Evolutionary conservation across 2,888 invertebrate species (phyloP).

Genomic region (Alcis repandata): DNA sequence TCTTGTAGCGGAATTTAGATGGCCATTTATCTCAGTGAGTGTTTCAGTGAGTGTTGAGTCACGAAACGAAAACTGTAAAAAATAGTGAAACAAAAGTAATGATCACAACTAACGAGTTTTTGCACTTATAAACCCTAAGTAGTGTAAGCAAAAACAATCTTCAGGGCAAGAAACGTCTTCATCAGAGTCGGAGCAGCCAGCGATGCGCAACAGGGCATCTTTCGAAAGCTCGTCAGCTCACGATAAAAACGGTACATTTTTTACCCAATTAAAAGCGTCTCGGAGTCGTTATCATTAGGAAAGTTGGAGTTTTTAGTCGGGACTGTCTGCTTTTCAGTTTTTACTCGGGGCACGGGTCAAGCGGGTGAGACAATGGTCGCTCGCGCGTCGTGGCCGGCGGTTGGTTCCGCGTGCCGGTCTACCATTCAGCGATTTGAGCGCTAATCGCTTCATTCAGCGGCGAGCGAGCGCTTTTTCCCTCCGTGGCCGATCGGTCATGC

Average conservation of each 20-base stretch:
- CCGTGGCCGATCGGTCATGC: conserved; percentile 81
- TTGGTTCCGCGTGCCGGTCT: conserved; percentile 82
- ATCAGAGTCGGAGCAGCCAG: conserved; percentile 56
- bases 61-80: not conserved
- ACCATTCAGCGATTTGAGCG: conserved; percentile 84
- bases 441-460: conserved; percentile 85
- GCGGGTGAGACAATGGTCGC: conserved; percentile 76
- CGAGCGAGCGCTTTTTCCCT: conserved; percentile 77
- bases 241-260: conserved; percentile 72
- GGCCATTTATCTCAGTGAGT: no score
- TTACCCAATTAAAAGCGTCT: conserved; percentile 76
- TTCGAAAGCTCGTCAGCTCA: conserved; percentile 54
- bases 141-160: conserved; percentile 46
- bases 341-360: conserved; percentile 84
- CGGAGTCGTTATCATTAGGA: conserved; percentile 60
- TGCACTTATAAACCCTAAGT: conserved; percentile 1
- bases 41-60: no score
- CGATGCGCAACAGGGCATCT: conserved; percentile 47
- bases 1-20: no score
- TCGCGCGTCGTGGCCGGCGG: conserved; percentile 71
- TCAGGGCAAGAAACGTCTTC: conserved; percentile 52
- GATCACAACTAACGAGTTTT: not conserved
- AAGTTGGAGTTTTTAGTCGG: conserved; percentile 61
- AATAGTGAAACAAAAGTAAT: not conserved
- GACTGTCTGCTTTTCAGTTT: conserved; percentile 56